phyloP scores from a whole-genome alignment of 1,140 invertebrate species.

The Cataglyphis hispanica region DNA sequence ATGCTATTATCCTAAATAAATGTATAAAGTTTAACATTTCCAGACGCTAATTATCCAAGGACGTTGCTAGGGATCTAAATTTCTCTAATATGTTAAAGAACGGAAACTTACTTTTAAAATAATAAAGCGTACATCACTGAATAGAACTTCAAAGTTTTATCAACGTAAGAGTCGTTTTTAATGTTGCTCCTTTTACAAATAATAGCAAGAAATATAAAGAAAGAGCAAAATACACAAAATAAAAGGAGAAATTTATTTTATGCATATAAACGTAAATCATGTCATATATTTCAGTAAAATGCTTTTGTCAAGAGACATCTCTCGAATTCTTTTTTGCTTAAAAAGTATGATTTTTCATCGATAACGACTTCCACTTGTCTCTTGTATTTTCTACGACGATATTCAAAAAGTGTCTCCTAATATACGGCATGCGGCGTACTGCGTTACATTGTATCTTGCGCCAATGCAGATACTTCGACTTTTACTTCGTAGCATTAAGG shows the following conservation, averaged over 20 bases:
- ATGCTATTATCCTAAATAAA: background rate
- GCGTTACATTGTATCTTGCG: slow-evolving; percentile 46
- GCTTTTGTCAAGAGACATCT: background rate
- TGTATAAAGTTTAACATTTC: background rate
- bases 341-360: background rate
- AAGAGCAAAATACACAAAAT: background rate
- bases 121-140: background rate
- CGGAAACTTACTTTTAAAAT: background rate
- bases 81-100: background rate
- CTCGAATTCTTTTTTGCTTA: background rate
- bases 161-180: background rate
- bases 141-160: background rate
- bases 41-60: background rate
- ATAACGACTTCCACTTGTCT: slow-evolving; percentile 40
- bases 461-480: slow-evolving; percentile 60
- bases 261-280: background rate
- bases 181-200: background rate
- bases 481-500: slow-evolving; percentile 52
- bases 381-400: background rate
- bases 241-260: background rate
- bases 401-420: slow-evolving; percentile 41
- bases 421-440: slow-evolving; percentile 12
- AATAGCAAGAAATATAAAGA: background rate
- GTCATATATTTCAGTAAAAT: slow-evolving; percentile 27
- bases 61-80: background rate